Conservation (phyloP, 92 coral and sea anemone species). For the Porites lobata region DNA sequence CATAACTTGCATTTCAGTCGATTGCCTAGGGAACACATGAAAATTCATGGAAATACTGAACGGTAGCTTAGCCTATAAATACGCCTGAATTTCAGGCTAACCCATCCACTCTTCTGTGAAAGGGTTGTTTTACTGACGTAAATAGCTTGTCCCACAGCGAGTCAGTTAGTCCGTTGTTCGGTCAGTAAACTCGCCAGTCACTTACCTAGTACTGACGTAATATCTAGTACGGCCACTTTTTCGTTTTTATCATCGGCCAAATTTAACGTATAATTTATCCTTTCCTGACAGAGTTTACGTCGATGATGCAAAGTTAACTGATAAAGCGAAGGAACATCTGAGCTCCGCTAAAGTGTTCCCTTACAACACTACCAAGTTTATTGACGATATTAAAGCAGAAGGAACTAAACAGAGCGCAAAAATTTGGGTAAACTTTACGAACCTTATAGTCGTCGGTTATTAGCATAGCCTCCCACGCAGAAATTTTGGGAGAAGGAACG, state of each 20-base stretch:
- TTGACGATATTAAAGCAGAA: slow-evolving; percentile 16
- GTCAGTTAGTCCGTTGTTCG: not conserved
- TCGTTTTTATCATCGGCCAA: too few relatives aligned
- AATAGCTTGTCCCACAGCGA: not conserved
- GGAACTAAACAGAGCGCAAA: slow-evolving; percentile 3
- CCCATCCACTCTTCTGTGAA: not conserved
- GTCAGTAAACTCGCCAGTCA: not conserved
- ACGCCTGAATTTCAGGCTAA: too few relatives aligned
- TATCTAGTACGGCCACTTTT: too few relatives aligned
- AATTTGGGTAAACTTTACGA: slow-evolving; percentile 24
- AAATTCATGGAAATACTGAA: too few relatives aligned
- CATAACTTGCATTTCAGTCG: too few relatives aligned
- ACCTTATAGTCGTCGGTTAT: too few relatives aligned
- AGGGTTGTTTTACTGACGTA: not conserved
- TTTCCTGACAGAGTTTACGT: slow-evolving; percentile 68
- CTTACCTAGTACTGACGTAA: not conserved
- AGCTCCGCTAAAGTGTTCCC: not conserved
- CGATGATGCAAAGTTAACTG: slow-evolving; percentile 64
- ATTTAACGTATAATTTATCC: not conserved
- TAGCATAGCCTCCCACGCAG: too few relatives aligned
- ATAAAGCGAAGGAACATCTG: slow-evolving; percentile 69
- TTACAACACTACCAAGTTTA: slow-evolving; percentile 12
- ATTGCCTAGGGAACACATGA: too few relatives aligned
- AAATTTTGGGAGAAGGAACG: too few relatives aligned
- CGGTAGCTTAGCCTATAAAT: too few relatives aligned